Evolutionary conservation across 2,797 vertebrate genomes (phyloP).

Genomic region (Enteromius afrohamiltoni): DNA sequence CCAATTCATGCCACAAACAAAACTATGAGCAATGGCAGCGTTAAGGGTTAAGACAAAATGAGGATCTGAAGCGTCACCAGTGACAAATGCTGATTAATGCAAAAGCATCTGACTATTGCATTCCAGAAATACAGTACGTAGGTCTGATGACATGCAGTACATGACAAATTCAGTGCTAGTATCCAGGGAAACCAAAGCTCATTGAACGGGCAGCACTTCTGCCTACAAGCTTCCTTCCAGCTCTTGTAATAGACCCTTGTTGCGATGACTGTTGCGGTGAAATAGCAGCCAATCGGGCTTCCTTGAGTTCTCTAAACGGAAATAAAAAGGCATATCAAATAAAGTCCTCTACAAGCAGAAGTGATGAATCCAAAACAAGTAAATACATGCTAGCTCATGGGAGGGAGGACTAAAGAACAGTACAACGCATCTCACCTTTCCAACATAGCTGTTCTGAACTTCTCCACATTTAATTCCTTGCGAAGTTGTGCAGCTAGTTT

Average conservation of each 20-base stretch:
- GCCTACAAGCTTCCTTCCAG: slow-evolving; percentile 80
- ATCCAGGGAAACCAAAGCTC: slow-evolving; percentile 81
- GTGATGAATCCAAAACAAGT: neutral
- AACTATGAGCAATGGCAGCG: neutral
- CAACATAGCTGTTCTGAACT: slow-evolving; percentile 89
- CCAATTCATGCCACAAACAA: neutral
- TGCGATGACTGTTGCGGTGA: slow-evolving; percentile 69
- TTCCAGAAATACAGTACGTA: neutral
- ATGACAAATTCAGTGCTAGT: slow-evolving; percentile 7
- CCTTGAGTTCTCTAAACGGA: slow-evolving; percentile 83
- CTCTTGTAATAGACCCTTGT: slow-evolving; percentile 60
- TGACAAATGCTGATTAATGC: neutral
- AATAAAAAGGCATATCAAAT: neutral
- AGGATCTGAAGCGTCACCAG: neutral
- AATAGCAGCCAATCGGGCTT: slow-evolving; percentile 81
- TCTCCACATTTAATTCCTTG: slow-evolving; percentile 89
- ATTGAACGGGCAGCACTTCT: slow-evolving; percentile 80
- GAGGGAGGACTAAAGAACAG: neutral
- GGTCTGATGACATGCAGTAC: neutral
- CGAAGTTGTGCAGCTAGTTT: slow-evolving; percentile 86
- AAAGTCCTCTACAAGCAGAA: neutral
- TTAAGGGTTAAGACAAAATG: neutral
- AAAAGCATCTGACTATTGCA: neutral
- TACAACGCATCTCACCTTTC: slow-evolving; percentile 81
- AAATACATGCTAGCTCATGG: neutral